Evolutionary conservation across 2,797 vertebrate species (phyloP).

Genomic region (Centropyge bicolor): DNA sequence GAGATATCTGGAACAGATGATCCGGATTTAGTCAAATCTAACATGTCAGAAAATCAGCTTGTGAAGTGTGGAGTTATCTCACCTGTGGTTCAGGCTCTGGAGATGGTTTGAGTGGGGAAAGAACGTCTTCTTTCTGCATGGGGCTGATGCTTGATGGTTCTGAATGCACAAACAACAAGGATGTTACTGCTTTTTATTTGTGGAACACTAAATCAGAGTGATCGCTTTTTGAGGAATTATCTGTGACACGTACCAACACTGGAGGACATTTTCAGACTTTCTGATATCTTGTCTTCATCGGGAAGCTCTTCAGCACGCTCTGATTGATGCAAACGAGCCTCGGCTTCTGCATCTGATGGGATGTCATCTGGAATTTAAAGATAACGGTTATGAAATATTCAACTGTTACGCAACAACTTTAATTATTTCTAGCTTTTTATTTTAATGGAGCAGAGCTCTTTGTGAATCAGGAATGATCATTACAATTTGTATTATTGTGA

Average conservation of each 20-base stretch:
- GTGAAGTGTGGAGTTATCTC: not conserved
- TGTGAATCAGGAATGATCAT: constrained; percentile 1
- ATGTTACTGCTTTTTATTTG: not conserved
- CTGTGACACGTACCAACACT: constrained; percentile 79
- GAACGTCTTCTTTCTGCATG: constrained; percentile 69
- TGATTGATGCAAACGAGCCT: constrained; percentile 83
- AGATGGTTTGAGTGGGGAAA: constrained; percentile 68
- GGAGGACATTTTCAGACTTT: constrained; percentile 69
- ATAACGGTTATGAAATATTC: constrained; percentile 13
- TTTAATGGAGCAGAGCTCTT: not conserved
- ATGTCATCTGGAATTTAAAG: constrained; percentile 87
- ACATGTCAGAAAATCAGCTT: not conserved
- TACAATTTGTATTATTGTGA: not conserved
- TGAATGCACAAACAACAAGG: constrained; percentile 54
- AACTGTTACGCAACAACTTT: not conserved
- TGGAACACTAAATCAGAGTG: not conserved
- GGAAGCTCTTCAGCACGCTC: constrained; percentile 48
- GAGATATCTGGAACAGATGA: constrained; percentile 56
- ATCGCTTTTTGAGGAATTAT: not conserved
- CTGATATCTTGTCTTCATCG: constrained; percentile 78
- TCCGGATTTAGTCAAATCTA: constrained; percentile 1
- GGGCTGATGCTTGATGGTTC: constrained; percentile 68
- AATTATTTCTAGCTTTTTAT: not conserved
- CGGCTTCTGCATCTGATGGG: constrained; percentile 92
- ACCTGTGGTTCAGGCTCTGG: constrained; percentile 72